Conservation (phyloP, 2,888 invertebrate genomes). For the Pollenia griseotomentosa region DNA sequence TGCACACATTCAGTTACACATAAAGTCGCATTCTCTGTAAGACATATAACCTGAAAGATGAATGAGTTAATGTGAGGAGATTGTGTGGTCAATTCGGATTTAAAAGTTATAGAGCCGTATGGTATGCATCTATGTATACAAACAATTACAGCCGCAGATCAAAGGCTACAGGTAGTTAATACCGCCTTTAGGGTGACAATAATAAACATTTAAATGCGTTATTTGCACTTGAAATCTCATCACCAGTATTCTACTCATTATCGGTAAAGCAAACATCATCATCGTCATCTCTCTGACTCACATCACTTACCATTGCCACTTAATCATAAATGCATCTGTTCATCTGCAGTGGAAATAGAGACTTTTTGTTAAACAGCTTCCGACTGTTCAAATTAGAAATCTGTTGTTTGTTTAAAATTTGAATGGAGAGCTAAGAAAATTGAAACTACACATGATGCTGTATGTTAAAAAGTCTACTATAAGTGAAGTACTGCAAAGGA, state of each 20-base stretch:
- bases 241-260: slow-evolving; percentile 51
- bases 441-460: background rate
- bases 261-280: slow-evolving; percentile 41
- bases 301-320: slow-evolving; percentile 29
- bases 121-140: slow-evolving; percentile 3
- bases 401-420: slow-evolving; percentile 51
- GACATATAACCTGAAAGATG: background rate
- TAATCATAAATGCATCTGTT: slow-evolving; percentile 49
- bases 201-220: slow-evolving; percentile 72
- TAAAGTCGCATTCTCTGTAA: background rate
- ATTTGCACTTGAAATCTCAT: slow-evolving; percentile 71
- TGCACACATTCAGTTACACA: background rate
- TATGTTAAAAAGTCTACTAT: slow-evolving; percentile 15
- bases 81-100: slow-evolving; percentile 52
- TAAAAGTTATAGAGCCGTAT: slow-evolving; percentile 58
- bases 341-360: background rate
- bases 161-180: slow-evolving; percentile 54
- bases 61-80: slow-evolving; percentile 9
- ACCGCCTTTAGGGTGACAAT: slow-evolving; percentile 68
- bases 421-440: slow-evolving; percentile 22
- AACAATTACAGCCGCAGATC: slow-evolving; percentile 47
- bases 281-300: background rate
- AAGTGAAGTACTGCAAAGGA: no score
- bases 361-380: slow-evolving; percentile 49
- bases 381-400: slow-evolving; percentile 56